Base-by-base conservation (phyloP, 2,888 invertebrate genomes). In the Abscondita cerata region DNA sequence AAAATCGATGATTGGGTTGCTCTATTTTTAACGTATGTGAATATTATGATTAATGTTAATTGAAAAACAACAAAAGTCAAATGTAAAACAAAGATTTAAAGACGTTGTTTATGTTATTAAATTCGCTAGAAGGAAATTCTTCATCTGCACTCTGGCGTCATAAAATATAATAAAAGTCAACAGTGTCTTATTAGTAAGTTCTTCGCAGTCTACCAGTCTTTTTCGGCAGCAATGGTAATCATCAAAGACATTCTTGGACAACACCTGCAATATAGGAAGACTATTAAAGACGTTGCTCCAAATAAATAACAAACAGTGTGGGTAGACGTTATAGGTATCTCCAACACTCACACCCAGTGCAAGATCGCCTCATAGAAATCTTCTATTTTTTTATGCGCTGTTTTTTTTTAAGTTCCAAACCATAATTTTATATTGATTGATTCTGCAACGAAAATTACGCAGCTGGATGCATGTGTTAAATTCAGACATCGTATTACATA, bases 281-380 rank as follows among this genome's bases (percentile, higher is more conserved):
- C 63, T 52, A 55, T 63, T 64, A 64, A 33, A 34, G 46, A 56
- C 20, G 38, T 46, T 59, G 63, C 59, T 64, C 59, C 59, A 59
- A 64, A 64, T 64, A 64, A 64, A 64, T 64, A 64, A 59, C 59
- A 52, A 59, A 48, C 50, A 47, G 67, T 52, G 67, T 68, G 59
- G 67, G 67, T 47, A 51, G 62, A 48, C 54, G 57, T 55, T 62
- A 62, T 67, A 61, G 61, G 59, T 59, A 65, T 57, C 57, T 60
- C 57, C 52, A 62, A 59, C 62, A 64, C 52, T 67, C 67, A 65
- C 67, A 61, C 67, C 67, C 67, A 67, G 16, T 48, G 51, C 13
- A 47, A 40, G 34, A 56, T 52, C 38, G 55, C 40, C 25, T 55
- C 13, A 20, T 47, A 54, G 51, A 59, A 56, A 44, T 46, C 51